A percentile compares a stretch with the other conserved stretches of the same genome.
These are phyloP conservation scores for Lithophane socia DNA, from an alignment of 2,888 invertebrate species.

Conservation along the genomic window DNA sequence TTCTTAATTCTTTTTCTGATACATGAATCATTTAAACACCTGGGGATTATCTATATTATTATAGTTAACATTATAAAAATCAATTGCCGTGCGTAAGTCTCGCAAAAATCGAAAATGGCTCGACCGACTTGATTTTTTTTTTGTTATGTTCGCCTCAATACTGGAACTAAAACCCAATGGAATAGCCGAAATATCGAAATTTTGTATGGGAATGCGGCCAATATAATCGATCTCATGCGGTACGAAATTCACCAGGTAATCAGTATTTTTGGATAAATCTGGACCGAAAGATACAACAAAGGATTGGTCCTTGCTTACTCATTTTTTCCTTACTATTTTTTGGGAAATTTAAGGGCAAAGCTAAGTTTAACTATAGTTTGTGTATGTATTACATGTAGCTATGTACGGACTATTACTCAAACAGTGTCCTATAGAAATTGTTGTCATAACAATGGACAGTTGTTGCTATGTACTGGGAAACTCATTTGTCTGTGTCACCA, in stretches of 20 bases:
- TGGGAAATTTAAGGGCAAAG: not conserved
- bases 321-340: not conserved
- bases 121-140: too few relatives aligned
- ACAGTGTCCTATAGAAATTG: conserved; percentile 9
- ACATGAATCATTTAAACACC: too few relatives aligned
- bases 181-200: too few relatives aligned
- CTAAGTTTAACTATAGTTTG: not conserved
- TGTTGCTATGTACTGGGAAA: conserved; percentile 35
- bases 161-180: too few relatives aligned
- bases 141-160: too few relatives aligned
- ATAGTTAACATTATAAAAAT: too few relatives aligned
- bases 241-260: too few relatives aligned
- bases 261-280: not conserved
- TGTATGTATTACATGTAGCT: not conserved
- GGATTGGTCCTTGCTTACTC: not conserved
- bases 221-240: too few relatives aligned
- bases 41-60: not conserved
- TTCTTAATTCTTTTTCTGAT: too few relatives aligned
- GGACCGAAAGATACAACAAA: not conserved
- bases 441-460: conserved; percentile 12
- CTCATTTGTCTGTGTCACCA: conserved; percentile 50
- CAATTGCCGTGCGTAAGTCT: too few relatives aligned
- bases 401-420: conserved; percentile 13
- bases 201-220: too few relatives aligned
- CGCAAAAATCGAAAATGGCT: too few relatives aligned